Percentiles rank a stretch among this genome's conserved stretches.
Conservation (phyloP, 2,113 vertebrate species). For the Bettongia penicillata region DNA sequence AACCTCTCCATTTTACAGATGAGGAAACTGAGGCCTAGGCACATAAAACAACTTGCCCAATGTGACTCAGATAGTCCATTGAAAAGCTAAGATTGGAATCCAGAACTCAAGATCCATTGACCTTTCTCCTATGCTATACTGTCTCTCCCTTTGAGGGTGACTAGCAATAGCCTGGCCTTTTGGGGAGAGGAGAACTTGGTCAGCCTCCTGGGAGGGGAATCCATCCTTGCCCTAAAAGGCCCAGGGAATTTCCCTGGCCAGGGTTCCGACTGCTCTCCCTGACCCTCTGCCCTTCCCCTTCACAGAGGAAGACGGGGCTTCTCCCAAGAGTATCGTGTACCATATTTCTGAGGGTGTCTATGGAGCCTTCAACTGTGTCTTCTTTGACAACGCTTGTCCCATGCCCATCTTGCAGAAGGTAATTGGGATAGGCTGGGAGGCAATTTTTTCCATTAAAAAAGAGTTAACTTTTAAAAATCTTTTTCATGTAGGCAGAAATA, state of each 20-base stretch:
- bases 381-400: slow-evolving; percentile 85
- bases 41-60: background rate
- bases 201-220: background rate
- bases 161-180: background rate
- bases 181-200: background rate
- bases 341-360: slow-evolving; percentile 83
- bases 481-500: background rate
- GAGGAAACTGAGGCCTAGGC: background rate
- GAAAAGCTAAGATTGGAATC: background rate
- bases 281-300: slow-evolving; percentile 26
- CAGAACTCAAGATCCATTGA: background rate
- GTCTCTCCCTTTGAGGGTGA: background rate
- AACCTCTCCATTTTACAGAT: background rate
- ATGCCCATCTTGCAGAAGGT: slow-evolving; percentile 83
- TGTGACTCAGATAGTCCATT: background rate
- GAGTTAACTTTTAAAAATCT: background rate
- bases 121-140: background rate
- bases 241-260: background rate
- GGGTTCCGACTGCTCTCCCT: background rate
- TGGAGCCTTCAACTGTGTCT: slow-evolving; percentile 84
- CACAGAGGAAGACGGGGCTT: slow-evolving; percentile 78
- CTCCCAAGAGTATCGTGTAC: slow-evolving; percentile 82
- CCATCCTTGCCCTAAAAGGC: background rate
- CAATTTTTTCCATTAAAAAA: background rate
- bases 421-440: background rate